Base-by-base conservation (phyloP, 2,113 vertebrate species). In the Lutjanus erythropterus region DNA sequence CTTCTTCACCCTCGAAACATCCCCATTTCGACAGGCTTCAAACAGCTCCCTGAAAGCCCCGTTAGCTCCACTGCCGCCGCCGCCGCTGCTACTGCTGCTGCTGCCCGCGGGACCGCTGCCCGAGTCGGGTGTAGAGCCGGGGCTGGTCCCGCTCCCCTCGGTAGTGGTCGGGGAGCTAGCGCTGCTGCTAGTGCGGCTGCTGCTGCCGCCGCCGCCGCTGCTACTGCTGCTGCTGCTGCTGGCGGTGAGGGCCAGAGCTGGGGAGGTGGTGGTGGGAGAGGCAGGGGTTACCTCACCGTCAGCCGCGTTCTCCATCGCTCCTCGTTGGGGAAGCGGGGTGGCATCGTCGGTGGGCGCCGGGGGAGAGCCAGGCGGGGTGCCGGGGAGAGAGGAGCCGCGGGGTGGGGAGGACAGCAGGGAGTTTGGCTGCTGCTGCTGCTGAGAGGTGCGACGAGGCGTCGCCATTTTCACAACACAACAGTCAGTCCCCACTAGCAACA, bases 1-100 rank as follows among this genome's bases (percentile, higher is more conserved):
- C 83, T 96, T 96, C 93, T 96, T 98, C 75, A 98, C 97, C 62
- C 96, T 94, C 82, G 96, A 96, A 87, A 98, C 95, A 71, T 98
- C 97, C 71, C 97, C 97, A 84, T 96, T 97, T 39, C 97, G 93
- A 93, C 97, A 98, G 74, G 97, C 96, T 93, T 98, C 97, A 89
- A 98, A 98, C 64, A 98, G 71, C 56, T 93, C 92, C 70, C 92
- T 84, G 21, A 93, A 93, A 1, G 90, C 81, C 27, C 87, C 87
- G 66, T 85, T 89, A 2, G 81, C 55, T 9, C 55, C 44, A 0
- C 52, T 33, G 0, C 59, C 59, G 0, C 27, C 11, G 0, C 19
- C 39, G 0, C 33, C 12, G n/a, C 75, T 3, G 3, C 67, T 0
- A 7, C 81, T 6, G 35, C 46, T 10, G 55, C 70, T 55, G 70